Percentiles rank a stretch among this genome's conserved stretches.
Conservation (phyloP, 1,140 invertebrate species). For the Drosophila mojavensis region DNA sequence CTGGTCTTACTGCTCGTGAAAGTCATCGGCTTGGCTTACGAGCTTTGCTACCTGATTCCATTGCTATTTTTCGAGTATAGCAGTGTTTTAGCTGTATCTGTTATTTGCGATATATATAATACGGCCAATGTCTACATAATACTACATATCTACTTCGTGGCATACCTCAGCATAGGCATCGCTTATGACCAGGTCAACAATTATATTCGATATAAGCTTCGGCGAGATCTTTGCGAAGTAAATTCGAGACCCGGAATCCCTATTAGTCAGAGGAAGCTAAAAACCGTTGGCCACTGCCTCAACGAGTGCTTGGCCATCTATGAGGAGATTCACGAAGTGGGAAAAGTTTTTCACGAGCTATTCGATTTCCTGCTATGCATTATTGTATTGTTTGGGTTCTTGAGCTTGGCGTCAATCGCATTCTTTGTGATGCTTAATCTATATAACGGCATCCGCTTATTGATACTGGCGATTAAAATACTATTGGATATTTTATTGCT, state of each 20-base stretch:
- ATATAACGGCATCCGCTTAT: background rate
- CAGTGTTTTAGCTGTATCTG: background rate
- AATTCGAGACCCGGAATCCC: background rate
- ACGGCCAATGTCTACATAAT: constrained; percentile 36
- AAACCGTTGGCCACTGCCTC: background rate
- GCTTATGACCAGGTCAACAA: constrained; percentile 53
- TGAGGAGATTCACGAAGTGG: constrained; percentile 44
- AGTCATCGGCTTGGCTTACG: constrained; percentile 19
- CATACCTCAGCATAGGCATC: constrained; percentile 54
- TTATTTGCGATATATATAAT: constrained; percentile 20
- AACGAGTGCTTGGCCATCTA: constrained; percentile 58
- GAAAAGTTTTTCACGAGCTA: constrained; percentile 34
- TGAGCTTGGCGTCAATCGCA: constrained; percentile 34
- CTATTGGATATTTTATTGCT: constrained; percentile 56
- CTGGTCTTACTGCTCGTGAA: constrained; percentile 35
- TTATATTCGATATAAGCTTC: constrained; percentile 45
- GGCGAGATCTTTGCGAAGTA: constrained; percentile 8
- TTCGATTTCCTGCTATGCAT: constrained; percentile 57
- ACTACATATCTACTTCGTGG: constrained; percentile 44
- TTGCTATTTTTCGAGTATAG: background rate
- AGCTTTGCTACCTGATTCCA: constrained; percentile 5
- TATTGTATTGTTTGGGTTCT: constrained; percentile 20
- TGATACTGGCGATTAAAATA: constrained; percentile 32
- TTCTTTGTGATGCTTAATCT: constrained; percentile 29
- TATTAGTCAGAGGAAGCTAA: background rate